Percentiles rank a stretch among this genome's conserved stretches.
phyloP scores from a whole-genome alignment of 1,140 invertebrate species.

The Temnothorax longispinosus region DNA sequence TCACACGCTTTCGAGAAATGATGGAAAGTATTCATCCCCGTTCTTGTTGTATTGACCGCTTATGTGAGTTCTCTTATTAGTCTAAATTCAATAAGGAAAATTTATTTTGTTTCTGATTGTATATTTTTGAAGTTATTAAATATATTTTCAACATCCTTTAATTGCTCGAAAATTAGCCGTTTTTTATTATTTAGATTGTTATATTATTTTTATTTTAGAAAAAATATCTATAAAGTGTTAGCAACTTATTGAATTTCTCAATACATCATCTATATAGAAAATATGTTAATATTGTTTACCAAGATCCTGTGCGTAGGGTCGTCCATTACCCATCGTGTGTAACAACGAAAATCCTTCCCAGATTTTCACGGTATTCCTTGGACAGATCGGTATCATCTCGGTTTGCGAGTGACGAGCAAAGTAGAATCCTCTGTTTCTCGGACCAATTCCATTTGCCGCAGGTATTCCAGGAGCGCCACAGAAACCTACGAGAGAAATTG shows the following conservation, averaged over 20 bases:
- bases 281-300: constrained; percentile 86
- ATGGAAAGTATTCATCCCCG: too few species aligned
- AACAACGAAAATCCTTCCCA: constrained; percentile 99
- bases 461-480: constrained; percentile 87
- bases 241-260: background rate
- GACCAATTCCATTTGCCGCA: constrained; percentile 89
- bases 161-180: too few species aligned
- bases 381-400: constrained; percentile 94
- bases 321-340: constrained; percentile 96
- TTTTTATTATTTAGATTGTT: too few species aligned
- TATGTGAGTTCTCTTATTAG: too few species aligned
- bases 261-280: background rate
- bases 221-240: background rate
- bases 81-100: too few species aligned
- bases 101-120: too few species aligned
- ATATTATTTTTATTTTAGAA: background rate
- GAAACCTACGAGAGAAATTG: constrained; percentile 75
- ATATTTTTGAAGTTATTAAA: too few species aligned
- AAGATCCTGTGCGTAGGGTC: constrained; percentile 97
- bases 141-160: too few species aligned
- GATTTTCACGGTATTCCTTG: constrained; percentile 92
- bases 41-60: too few species aligned
- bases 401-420: constrained; percentile 97
- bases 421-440: constrained; percentile 93
- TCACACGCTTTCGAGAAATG: too few species aligned